Conservation (phyloP, 2,888 invertebrate species). For the Lacanobia wlatinum region DNA sequence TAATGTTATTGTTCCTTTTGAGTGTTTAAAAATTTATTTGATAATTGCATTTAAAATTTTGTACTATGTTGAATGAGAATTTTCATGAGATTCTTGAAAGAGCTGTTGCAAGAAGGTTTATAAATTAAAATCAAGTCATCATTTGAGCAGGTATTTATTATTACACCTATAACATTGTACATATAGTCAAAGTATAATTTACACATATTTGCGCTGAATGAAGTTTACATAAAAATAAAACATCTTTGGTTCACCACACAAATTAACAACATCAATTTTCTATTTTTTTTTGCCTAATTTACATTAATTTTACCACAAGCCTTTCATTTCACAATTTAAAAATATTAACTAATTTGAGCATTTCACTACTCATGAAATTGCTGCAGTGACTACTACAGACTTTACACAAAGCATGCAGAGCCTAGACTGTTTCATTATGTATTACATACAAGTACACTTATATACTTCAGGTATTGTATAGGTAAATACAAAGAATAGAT, state of each 20-base stretch:
- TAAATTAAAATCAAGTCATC: constrained; percentile 60
- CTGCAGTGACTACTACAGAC: constrained; percentile 76
- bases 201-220: constrained; percentile 83
- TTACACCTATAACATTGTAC: constrained; percentile 87
- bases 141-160: constrained; percentile 88
- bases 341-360: constrained; percentile 82
- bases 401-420: constrained; percentile 76
- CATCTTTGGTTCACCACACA: constrained; percentile 89
- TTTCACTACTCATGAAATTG: constrained; percentile 74
- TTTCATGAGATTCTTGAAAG: background rate
- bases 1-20: background rate
- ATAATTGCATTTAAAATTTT: constrained; percentile 35
- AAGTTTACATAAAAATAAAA: constrained; percentile 87
- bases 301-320: constrained; percentile 77
- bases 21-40: background rate
- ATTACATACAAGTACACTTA: constrained; percentile 67
- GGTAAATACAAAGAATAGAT: constrained; percentile 70
- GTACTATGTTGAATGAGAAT: constrained; percentile 8
- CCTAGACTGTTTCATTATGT: constrained; percentile 64
- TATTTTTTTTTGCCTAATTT: constrained; percentile 72
- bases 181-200: constrained; percentile 84
- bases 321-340: constrained; percentile 81
- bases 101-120: constrained; percentile 16
- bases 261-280: constrained; percentile 86
- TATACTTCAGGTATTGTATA: constrained; percentile 61